Evolutionary conservation across 2,888 invertebrate genomes (phyloP), one percentile per base, ranked within the genome.

Genomic region (Eupithecia centaureata): DNA sequence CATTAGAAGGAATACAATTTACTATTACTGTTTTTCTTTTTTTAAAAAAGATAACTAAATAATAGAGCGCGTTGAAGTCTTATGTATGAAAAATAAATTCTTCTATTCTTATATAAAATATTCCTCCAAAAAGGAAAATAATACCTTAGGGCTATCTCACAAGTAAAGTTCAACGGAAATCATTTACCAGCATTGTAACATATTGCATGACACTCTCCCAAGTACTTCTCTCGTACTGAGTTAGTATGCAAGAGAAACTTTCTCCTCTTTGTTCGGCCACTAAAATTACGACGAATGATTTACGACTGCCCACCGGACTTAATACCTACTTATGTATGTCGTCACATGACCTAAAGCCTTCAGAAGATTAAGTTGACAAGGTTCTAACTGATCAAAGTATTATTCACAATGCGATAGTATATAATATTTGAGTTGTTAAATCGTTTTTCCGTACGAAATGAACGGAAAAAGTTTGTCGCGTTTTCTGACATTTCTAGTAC

Each of bases 221-320:
- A 73, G 74, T 73, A 65, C 13, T 62, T 65, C 76, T 67, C 69
- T 56, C 54, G 47, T 22, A 30, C 30, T 56, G 30, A 56, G 54
- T 54, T 32, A n/a, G 32, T 57, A 57, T 32, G 57, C 57, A 57
- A 52, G 57, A 30, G n/a, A 30, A 76, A 72, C 82, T 83, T 83
- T 83, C 82, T 82, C 82, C 76, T 78, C 76, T 76, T 80, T 80
- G 82, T 82, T 73, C 76, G 76, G 63, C 64, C 62, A 75, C 73
- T 73, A 67, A 76, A 82, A 79, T 76, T 75, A 78, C 74, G 65
- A 64, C 64, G 63, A 77, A 77, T 78, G 73, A 79, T 75, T 76
- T 75, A 78, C 52, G 68, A 59, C 42, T 32, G 52, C 51, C 57
- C 65, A 66, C 38, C 57, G 74, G 61, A 72, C 70, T 71, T 73